Base-by-base conservation (phyloP, 2,888 invertebrate species). In the Phortica magna region DNA sequence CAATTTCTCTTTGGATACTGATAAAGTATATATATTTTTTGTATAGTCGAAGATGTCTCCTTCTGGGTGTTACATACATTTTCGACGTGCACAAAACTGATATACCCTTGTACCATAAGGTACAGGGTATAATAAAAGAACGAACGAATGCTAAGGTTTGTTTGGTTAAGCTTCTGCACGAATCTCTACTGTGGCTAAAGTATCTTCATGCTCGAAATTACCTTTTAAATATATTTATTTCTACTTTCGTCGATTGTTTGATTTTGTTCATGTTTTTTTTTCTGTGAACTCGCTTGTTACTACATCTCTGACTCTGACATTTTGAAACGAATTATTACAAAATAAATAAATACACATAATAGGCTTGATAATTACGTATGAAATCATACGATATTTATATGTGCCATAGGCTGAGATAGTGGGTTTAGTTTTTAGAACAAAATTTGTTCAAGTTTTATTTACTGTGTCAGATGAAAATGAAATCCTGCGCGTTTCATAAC, bases 241-340 rank as follows among this genome's bases (percentile, higher is more conserved):
- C 43, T 43, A 6, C 10, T 43, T 43, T 43, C 43, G 10, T 43
- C 43, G 10, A 48, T 48, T 12, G 9, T 12, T 48, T 12, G 14
- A 10, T 43, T 68, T 42, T 68, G 5, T 68, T 43, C 43, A 9
- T n/a, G 59, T 59, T 17, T 68, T 14, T 68, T 48, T 17, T 43
- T 43, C n/a, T 42, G 12, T 22, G 31, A 22, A 22, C 39, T 39
- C 14, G n/a, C 17, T n/a, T 42, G 67, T 42, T 43, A 19, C 68
- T 42, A 68, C 68, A 43, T 68, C 43, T n/a, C 31, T 4, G 5
- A 14, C 1, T 48, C 14, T 48, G 48, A 48, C 48, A 17, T 5
- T 59, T 14, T 59, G 7, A 59, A 59, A 59, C 2, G 0, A 42
- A 67, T 67, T 42, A 67, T 67, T 67, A 43, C 64, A 6, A 53